Base-by-base conservation (phyloP, 2,888 invertebrate genomes). In the Hirtodrosophila confusa region DNA sequence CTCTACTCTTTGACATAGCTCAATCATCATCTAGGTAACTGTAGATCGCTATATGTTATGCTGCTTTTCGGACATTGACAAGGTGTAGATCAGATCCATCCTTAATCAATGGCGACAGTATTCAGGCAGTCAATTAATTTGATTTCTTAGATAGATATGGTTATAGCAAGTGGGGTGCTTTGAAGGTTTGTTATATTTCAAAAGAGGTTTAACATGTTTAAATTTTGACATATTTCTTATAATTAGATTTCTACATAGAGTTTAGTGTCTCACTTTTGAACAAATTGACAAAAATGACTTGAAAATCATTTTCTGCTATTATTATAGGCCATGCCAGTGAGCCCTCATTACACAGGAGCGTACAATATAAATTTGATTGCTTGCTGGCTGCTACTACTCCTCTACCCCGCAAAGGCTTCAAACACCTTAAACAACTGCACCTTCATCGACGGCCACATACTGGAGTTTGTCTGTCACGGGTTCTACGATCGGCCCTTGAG, bases 261-360 rank as follows among this genome's bases (percentile, higher is more conserved):
- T 73, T 68, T 50, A 54, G 53, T 63, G 73, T 72, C 57, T 58
- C 47, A 41, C 53, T 63, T 37, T 39, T 51, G 49, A 80, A 75
- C 40, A 82, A 82, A 79, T 73, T 66, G 56, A 70, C 57, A 50
- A 53, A 78, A 78, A 80, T 80, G 80, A 75, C 75, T 73, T 49
- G 47, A 44, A 64, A 67, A 75, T 73, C 77, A 68, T 77, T 68
- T 58, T 39, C 31, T 69, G 75, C 72, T 75, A 67, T 51, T 51
- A 56, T 53, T 70, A 58, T 84, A 80, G 85, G 80, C 73, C 82
- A 80, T 80, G 80, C 76, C 70, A 80, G 78, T 80, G 68, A 74
- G 82, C 76, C 61, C 67, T 45, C 67, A 61, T 40, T 50, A 45
- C 56, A 48, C 76, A 73, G 39, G 72, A 69, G 68, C 65, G 54